phyloP scores from a whole-genome alignment of 2,888 invertebrate genomes.

The Caenorhabditis zanzibari region DNA sequence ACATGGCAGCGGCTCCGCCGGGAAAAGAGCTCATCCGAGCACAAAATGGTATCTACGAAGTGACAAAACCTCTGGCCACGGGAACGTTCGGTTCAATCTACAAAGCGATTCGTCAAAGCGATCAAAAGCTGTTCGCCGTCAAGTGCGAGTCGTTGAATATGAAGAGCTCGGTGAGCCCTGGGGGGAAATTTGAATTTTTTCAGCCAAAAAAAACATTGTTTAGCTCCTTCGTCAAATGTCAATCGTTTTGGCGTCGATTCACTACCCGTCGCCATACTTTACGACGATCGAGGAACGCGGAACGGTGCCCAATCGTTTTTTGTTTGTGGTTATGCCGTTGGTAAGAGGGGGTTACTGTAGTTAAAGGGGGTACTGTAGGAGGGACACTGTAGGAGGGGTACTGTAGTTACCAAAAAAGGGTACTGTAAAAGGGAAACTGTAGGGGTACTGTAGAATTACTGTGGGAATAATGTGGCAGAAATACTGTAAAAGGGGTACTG shows the following conservation, averaged over 20 bases:
- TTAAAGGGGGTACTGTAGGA: not conserved
- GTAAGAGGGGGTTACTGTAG: conserved; percentile 2
- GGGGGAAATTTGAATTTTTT: not conserved
- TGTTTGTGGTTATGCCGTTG: conserved; percentile 65
- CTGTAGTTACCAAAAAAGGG: too few species aligned
- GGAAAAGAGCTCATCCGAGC: conserved; percentile 62
- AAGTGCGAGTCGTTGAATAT: conserved; percentile 65
- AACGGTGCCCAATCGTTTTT: conserved; percentile 57
- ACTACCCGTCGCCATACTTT: conserved; percentile 57
- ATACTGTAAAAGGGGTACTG: too few species aligned
- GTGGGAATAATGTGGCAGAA: too few species aligned
- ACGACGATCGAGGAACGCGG: conserved; percentile 59
- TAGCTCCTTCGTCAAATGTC: conserved; percentile 67
- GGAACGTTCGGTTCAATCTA: conserved; percentile 67
- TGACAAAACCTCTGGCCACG: conserved; percentile 62
- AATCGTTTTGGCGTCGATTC: conserved; percentile 55
- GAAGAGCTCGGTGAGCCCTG: conserved; percentile 58
- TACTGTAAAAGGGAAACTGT: too few species aligned
- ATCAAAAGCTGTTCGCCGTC: conserved; percentile 61
- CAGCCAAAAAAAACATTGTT: not conserved
- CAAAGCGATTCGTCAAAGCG: conserved; percentile 54
- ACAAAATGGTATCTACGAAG: conserved; percentile 63
- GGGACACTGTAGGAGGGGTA: too few species aligned
- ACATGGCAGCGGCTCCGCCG: conserved; percentile 19
- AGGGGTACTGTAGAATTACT: too few species aligned